Conservation (phyloP, 1,140 invertebrate genomes). For the Sycophila sp. region DNA sequence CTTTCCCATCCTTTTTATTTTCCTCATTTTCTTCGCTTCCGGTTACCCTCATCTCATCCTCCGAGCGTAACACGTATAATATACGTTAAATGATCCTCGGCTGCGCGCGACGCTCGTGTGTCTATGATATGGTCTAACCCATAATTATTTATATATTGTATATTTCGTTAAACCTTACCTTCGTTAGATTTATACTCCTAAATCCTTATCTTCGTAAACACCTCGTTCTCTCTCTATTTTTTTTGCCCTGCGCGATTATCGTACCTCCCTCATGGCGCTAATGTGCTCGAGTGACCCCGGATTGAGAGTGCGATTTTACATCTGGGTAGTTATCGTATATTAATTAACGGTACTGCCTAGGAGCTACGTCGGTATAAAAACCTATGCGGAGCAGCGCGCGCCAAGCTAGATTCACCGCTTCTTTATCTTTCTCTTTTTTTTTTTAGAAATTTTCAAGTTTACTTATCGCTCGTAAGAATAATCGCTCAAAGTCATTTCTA, state of each 20-base stretch:
- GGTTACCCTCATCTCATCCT: neutral
- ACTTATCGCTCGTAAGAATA: neutral
- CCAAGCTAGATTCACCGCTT: neutral
- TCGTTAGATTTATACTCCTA: constrained; percentile 33
- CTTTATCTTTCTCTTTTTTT: too few relatives aligned
- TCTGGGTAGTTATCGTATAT: constrained; percentile 30
- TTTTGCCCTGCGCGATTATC: neutral
- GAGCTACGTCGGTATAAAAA: constrained; percentile 61
- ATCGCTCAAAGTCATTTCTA: too few relatives aligned
- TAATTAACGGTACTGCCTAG: constrained; percentile 49
- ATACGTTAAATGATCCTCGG: constrained; percentile 13
- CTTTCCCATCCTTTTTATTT: constrained; percentile 31
- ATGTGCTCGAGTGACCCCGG: neutral
- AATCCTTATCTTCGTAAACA: constrained; percentile 25
- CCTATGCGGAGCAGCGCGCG: constrained; percentile 41
- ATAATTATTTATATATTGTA: constrained; percentile 44
- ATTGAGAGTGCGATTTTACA: neutral
- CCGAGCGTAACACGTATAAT: neutral
- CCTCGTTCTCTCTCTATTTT: constrained; percentile 1
- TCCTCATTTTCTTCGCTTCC: constrained; percentile 19
- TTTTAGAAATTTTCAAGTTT: neutral
- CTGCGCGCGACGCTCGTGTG: neutral
- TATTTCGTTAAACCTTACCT: constrained; percentile 28
- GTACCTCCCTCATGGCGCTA: neutral
- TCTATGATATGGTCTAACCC: constrained; percentile 63